These are phyloP conservation scores for Nowickia ferox DNA, from an alignment of 2,888 invertebrate species.

Conservation along the genomic window DNA sequence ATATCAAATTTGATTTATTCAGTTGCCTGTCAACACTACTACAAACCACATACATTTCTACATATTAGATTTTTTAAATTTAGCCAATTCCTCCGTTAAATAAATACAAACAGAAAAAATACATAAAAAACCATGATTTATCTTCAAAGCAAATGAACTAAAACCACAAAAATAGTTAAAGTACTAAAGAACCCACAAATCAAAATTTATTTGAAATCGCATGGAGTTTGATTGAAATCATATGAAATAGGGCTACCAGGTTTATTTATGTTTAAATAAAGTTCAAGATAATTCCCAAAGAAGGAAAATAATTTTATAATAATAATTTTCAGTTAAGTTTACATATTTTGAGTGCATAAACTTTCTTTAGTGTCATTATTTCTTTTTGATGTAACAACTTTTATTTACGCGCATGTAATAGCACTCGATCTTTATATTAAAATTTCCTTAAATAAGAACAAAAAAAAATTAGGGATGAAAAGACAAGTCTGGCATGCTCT, in stretches of 20 bases:
- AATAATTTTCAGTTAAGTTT: too few relatives aligned
- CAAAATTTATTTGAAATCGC: conserved; percentile 11
- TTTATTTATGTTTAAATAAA: too few relatives aligned
- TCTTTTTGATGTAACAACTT: too few relatives aligned
- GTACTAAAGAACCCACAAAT: conserved; percentile 22
- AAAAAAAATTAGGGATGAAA: too few relatives aligned
- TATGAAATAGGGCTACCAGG: background rate
- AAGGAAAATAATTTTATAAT: too few relatives aligned
- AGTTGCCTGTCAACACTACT: conserved; percentile 1
- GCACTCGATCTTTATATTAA: too few relatives aligned
- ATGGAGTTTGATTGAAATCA: background rate
- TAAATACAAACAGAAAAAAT: background rate
- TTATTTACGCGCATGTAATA: too few relatives aligned
- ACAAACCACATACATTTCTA: conserved; percentile 20
- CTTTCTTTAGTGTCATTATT: too few relatives aligned
- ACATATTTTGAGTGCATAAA: too few relatives aligned
- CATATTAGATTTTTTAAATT: conserved; percentile 28
- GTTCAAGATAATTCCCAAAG: too few relatives aligned
- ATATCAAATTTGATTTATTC: conserved; percentile 48
- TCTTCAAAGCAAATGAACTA: conserved; percentile 26
- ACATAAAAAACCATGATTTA: conserved; percentile 27
- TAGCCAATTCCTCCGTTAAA: conserved; percentile 8
- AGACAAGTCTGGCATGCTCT: too few relatives aligned
- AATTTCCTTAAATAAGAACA: too few relatives aligned
- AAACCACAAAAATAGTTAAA: conserved; percentile 15